Conservation (phyloP, 2,797 vertebrate genomes). For the Amphiprion clarkii region DNA sequence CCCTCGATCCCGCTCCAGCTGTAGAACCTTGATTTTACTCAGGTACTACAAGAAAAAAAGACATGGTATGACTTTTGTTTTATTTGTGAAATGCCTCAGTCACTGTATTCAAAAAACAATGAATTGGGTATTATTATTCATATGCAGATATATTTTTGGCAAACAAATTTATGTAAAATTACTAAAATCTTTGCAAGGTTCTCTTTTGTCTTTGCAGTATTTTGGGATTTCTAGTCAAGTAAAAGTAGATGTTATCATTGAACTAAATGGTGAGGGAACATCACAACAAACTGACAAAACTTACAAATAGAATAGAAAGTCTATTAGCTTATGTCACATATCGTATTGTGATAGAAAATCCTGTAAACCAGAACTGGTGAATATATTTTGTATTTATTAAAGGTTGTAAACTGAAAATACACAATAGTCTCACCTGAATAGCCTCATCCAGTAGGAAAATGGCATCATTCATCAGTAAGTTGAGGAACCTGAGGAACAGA, state of each 20-base stretch:
- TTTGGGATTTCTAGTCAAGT: not conserved
- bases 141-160: not conserved
- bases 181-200: not conserved
- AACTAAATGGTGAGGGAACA: not conserved
- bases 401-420: not conserved
- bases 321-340: not conserved
- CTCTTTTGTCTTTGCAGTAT: not conserved
- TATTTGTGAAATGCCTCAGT: not conserved
- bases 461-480: slow-evolving; percentile 97
- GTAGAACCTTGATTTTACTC: slow-evolving; percentile 98
- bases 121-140: not conserved
- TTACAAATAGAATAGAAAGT: not conserved
- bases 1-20: slow-evolving; percentile 95
- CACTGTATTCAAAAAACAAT: not conserved
- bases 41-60: slow-evolving; percentile 88
- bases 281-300: not conserved
- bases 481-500: slow-evolving; percentile 96
- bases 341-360: not conserved
- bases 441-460: slow-evolving; percentile 97
- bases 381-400: not conserved
- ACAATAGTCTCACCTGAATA: slow-evolving; percentile 90
- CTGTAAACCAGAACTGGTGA: not conserved
- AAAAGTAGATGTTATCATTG: slow-evolving; percentile 1
- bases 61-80: not conserved
- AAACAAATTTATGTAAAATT: not conserved